Evolutionary conservation across 2,888 invertebrate genomes (phyloP).

Genomic region (Drosophila monieri): DNA sequence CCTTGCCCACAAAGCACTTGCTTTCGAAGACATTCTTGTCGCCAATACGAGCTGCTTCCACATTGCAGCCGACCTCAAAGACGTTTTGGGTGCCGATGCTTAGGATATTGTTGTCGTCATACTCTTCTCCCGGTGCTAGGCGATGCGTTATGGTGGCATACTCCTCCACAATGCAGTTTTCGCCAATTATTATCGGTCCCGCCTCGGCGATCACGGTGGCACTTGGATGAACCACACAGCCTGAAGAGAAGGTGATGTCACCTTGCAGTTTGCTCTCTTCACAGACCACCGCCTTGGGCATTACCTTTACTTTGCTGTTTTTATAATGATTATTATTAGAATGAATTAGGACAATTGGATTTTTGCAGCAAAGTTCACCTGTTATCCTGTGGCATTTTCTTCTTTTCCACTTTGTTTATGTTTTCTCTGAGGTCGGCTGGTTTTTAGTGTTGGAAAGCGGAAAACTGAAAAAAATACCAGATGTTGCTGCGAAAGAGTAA

Average conservation of each 20-base stretch:
- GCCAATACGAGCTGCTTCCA: too few species aligned
- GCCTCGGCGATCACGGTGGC: slow-evolving; percentile 96
- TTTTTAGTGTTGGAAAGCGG: not conserved
- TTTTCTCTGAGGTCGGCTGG: too few species aligned
- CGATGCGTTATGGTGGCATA: slow-evolving; percentile 94
- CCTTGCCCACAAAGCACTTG: too few species aligned
- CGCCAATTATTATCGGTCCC: slow-evolving; percentile 98
- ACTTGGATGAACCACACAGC: slow-evolving; percentile 87
- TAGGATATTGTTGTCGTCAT: slow-evolving; percentile 7
- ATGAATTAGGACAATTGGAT: accelerated
- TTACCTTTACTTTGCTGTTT: slow-evolving; percentile 89
- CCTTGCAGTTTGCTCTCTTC: too few species aligned
- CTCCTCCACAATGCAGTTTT: slow-evolving; percentile 98
- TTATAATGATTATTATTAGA: not conserved
- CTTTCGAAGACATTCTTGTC: too few species aligned
- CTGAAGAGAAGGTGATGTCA: too few species aligned
- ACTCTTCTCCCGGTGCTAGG: slow-evolving; percentile 49
- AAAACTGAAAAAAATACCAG: not conserved
- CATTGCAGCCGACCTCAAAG: too few species aligned
- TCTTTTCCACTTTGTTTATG: slow-evolving; percentile 2
- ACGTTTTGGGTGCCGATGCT: too few species aligned
- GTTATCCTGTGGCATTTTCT: slow-evolving; percentile 58
- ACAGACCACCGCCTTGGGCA: slow-evolving; percentile 82
- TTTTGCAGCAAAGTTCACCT: slow-evolving; percentile 36
- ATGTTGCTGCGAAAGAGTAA: not conserved